Conservation (phyloP, 2,888 invertebrate genomes). For the Caenorhabditis wallacei region DNA sequence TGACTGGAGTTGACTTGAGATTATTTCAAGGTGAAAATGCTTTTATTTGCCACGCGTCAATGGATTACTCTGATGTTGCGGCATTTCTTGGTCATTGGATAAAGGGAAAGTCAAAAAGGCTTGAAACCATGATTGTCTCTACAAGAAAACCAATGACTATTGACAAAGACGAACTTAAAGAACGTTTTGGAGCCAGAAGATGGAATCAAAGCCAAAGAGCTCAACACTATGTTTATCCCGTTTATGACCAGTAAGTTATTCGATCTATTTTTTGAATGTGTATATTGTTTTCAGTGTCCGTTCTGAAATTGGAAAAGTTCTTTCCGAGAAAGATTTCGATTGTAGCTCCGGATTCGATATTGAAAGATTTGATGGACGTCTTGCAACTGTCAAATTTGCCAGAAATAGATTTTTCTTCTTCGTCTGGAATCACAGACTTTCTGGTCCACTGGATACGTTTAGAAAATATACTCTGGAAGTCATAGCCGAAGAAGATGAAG, state of each 20-base stretch:
- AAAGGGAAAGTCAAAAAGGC: not conserved
- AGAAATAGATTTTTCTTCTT: conserved; percentile 19
- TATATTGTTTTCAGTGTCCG: not conserved
- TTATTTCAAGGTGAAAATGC: not conserved
- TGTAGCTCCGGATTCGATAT: conserved; percentile 10
- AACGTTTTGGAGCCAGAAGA: not conserved
- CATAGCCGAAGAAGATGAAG: too few species aligned
- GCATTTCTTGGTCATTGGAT: not conserved
- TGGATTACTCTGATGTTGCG: not conserved
- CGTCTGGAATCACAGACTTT: conserved; percentile 2
- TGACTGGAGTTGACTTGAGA: not conserved
- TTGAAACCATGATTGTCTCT: not conserved
- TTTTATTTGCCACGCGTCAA: not conserved
- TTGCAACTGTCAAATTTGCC: conserved; percentile 11
- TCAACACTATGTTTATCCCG: not conserved
- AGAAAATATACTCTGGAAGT: not conserved
- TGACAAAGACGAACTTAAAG: not conserved
- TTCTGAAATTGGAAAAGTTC: not conserved
- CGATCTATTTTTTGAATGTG: not conserved
- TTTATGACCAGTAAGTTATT: not conserved
- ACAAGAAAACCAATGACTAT: not conserved
- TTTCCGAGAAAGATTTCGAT: not conserved
- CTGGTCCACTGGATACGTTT: not conserved
- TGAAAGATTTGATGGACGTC: not conserved
- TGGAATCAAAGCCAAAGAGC: not conserved